Conservation (phyloP, 2,888 invertebrate genomes). For the Limnephilus marmoratus region DNA sequence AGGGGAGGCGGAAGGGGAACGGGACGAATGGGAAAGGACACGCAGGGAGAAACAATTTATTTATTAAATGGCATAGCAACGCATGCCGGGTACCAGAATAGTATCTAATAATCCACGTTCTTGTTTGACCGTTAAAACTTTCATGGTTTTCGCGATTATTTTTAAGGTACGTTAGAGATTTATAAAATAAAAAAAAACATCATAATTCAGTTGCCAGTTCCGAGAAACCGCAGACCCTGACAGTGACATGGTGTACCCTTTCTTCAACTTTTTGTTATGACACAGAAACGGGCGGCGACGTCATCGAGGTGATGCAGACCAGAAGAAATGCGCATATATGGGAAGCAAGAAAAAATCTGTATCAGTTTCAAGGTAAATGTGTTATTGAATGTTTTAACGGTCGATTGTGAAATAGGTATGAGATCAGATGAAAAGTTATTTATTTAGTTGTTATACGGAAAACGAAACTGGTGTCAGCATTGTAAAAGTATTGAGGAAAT, state of each 20-base stretch:
- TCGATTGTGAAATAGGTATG: not conserved
- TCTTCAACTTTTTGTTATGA: not conserved
- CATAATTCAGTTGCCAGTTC: not conserved
- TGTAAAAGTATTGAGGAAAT: not conserved
- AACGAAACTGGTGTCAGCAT: not conserved
- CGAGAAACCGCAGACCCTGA: not conserved
- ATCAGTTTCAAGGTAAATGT: not conserved
- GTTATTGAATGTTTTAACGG: not conserved
- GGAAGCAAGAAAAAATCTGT: not conserved
- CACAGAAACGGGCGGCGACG: not conserved
- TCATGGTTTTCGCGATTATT: not conserved
- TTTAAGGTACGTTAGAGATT: not conserved
- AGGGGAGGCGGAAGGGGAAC: no score
- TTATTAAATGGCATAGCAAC: no score
- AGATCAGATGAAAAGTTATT: not conserved
- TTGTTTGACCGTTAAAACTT: not conserved
- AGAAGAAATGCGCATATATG: conserved; percentile 1
- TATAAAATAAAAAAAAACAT: not conserved
- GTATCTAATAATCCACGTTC: not conserved
- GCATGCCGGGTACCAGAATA: no score
- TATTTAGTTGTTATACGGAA: not conserved
- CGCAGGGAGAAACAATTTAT: no score
- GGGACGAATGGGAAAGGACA: no score
- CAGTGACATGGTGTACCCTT: not conserved
- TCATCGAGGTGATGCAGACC: conserved; percentile 18